Percentiles rank a stretch among this genome's conserved stretches.
Evolutionary conservation across 2,888 invertebrate genomes (phyloP).

Genomic region (Pharmacophagus antenor): DNA sequence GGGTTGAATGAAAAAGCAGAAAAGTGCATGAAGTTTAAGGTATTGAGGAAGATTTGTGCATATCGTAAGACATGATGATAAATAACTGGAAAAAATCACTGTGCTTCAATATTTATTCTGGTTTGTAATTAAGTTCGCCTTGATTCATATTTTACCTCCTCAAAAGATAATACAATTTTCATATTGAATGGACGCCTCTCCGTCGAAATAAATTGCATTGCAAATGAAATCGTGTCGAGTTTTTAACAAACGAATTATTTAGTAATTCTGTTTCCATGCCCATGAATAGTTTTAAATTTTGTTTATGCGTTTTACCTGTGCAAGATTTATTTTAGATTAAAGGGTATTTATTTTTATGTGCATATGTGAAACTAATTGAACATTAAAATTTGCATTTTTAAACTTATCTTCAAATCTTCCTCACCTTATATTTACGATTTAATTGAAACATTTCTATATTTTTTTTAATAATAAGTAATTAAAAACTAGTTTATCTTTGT

Average conservation of each 20-base stretch:
- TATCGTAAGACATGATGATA: not conserved
- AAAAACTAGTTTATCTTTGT: no score
- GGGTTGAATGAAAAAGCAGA: no score
- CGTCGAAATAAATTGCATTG: conserved; percentile 17
- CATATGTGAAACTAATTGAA: not conserved
- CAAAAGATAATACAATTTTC: not conserved
- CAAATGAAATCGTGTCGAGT: conserved; percentile 21
- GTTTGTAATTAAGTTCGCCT: not conserved
- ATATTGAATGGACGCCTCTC: conserved; percentile 11
- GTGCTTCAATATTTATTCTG: not conserved
- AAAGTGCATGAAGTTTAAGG: not conserved
- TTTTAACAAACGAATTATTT: conserved; percentile 22
- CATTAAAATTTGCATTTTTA: not conserved
- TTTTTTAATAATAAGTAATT: not conserved
- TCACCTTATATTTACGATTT: not conserved
- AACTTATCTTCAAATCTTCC: not conserved
- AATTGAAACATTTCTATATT: no score
- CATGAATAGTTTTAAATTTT: conserved; percentile 21
- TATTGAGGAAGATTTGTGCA: not conserved
- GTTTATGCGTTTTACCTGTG: conserved; percentile 9
- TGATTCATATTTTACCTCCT: not conserved
- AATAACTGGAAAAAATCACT: not conserved
- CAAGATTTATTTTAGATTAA: not conserved
- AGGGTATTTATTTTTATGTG: not conserved
- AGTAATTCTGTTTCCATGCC: conserved; percentile 23